A percentile compares a stretch with the other conserved stretches of the same genome.
Evolutionary conservation across 2,797 vertebrate genomes (phyloP).

Genomic region (Gouania willdenowi): DNA sequence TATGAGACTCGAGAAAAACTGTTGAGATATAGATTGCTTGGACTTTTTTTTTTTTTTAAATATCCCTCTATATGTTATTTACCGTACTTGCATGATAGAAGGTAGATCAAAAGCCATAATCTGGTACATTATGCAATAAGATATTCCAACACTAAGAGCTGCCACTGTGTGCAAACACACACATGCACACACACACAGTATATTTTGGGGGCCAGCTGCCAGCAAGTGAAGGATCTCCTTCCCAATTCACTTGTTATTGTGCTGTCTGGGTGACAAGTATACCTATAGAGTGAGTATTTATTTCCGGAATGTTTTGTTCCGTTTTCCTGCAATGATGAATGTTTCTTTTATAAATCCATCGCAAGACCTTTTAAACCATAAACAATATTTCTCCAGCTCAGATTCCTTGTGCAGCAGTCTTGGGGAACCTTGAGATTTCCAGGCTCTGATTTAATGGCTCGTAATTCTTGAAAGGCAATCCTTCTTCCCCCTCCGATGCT

Average conservation of each 20-base stretch:
- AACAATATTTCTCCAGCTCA: conserved; percentile 96
- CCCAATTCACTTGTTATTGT: conserved; percentile 97
- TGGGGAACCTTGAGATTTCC: conserved; percentile 99
- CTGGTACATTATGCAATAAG: conserved; percentile 1
- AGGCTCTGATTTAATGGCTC: conserved; percentile 95
- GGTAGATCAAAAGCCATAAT: conserved; percentile 10
- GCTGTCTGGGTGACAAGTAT: conserved; percentile 86
- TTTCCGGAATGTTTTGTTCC: conserved; percentile 96
- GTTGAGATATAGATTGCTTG: neutral
- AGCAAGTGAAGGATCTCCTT: conserved; percentile 88
- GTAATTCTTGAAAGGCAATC: conserved; percentile 90
- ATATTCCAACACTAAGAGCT: conserved; percentile 11
- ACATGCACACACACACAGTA: conserved; percentile 29
- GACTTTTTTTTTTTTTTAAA: neutral
- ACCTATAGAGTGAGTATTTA: conserved; percentile 88
- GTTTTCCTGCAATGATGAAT: conserved; percentile 95
- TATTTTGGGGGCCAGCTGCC: conserved; percentile 80
- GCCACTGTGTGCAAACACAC: conserved; percentile 10
- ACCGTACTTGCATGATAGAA: neutral
- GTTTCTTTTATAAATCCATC: conserved; percentile 89
- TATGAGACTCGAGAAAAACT: conserved; percentile 8
- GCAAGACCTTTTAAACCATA: conserved; percentile 83
- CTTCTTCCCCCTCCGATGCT: conserved; percentile 72
- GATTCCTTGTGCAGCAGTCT: conserved; percentile 97
- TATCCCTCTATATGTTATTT: conserved; percentile 8